Evolutionary conservation across 1,140 invertebrate species (phyloP).

Genomic region (Procambarus clarkii): DNA sequence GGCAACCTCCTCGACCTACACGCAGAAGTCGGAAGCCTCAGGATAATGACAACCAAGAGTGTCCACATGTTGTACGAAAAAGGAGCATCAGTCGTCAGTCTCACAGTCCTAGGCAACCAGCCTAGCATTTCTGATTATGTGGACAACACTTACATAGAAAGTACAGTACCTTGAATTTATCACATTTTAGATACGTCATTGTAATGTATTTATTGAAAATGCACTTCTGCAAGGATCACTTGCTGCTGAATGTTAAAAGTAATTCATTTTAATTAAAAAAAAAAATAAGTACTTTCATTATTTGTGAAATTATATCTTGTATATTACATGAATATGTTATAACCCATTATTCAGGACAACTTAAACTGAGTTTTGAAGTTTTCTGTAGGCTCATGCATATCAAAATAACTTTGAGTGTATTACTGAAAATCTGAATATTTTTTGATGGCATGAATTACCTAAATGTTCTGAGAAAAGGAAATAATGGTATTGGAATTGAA

Average conservation of each 20-base stretch:
- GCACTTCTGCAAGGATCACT: too few species aligned
- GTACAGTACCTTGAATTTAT: too few species aligned
- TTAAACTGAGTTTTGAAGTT: background rate
- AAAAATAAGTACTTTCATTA: too few species aligned
- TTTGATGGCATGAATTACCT: background rate
- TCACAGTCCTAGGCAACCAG: slow-evolving; percentile 33
- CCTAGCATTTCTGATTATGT: slow-evolving; percentile 2
- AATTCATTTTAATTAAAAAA: too few species aligned
- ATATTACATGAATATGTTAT: too few species aligned
- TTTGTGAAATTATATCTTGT: too few species aligned
- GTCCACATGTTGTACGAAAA: slow-evolving; percentile 36
- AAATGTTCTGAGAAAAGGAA: background rate
- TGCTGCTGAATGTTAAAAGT: too few species aligned
- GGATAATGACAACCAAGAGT: slow-evolving; percentile 28
- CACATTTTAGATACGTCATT: too few species aligned
- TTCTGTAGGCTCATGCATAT: background rate
- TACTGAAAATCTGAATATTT: background rate
- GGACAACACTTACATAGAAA: background rate
- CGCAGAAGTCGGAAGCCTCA: slow-evolving; percentile 22
- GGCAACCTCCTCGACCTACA: slow-evolving; percentile 10
- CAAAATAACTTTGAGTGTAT: slow-evolving; percentile 8
- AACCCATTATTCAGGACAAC: too few species aligned
- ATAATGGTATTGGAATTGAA: background rate
- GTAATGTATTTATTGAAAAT: too few species aligned
- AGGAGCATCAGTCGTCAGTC: slow-evolving; percentile 48